Conservation (phyloP, 2,797 vertebrate genomes). For the Acomys russatus region DNA sequence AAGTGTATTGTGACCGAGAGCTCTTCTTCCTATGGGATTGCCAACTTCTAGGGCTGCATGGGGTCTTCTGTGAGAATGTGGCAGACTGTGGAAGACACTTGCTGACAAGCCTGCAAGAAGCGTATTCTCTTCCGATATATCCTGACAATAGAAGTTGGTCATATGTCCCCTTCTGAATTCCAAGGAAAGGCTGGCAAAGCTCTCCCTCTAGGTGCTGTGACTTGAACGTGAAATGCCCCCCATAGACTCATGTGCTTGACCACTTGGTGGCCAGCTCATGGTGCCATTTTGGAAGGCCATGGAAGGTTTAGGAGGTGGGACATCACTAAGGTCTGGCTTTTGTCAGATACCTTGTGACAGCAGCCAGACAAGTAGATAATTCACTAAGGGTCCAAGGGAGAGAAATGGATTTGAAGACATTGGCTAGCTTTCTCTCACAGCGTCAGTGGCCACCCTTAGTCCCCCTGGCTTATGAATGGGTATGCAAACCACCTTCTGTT, state of each 20-base stretch:
- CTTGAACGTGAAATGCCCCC: background rate
- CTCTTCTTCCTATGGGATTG: background rate
- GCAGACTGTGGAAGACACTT: rapidly evolving
- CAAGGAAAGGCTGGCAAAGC: background rate
- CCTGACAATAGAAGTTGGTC: background rate
- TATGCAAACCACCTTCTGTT: rapidly evolving
- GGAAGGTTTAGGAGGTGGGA: background rate
- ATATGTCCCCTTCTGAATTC: no score
- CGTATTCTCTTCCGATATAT: rapidly evolving
- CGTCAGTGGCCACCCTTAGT: rapidly evolving
- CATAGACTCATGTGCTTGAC: background rate
- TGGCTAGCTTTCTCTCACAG: background rate
- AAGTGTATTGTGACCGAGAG: background rate
- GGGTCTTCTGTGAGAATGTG: background rate
- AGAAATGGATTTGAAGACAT: background rate
- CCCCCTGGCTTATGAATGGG: background rate
- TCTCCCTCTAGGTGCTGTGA: background rate
- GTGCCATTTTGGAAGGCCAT: background rate
- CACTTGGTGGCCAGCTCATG: background rate
- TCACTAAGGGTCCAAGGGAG: background rate
- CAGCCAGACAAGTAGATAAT: background rate
- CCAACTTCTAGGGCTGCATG: background rate
- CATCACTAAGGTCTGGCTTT: background rate
- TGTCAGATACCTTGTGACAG: background rate
- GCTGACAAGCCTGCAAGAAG: background rate